Base-by-base conservation (phyloP, 1,140 invertebrate genomes). In the Drosophila pectinifera region DNA sequence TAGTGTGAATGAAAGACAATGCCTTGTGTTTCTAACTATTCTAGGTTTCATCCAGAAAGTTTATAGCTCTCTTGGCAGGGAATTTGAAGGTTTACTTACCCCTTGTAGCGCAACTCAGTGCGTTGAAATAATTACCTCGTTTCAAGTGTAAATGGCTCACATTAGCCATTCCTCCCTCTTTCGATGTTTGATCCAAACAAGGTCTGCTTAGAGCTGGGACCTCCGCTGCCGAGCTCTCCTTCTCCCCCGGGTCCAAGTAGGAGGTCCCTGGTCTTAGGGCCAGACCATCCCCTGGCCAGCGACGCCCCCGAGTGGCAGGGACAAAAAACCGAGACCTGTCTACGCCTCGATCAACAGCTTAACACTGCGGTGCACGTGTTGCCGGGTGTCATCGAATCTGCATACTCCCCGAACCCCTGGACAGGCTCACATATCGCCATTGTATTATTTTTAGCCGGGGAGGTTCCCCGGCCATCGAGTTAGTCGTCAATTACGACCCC, bases 401-500 rank as follows among this genome's bases (percentile, higher is more conserved):
- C 83, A 86, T 88, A 78, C 20, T 26, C 54, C 18, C 26, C 38
- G 54, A 38, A 62, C 81, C 79, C 58, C 81, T 78, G 51, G 64
- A 38, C 65, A 57, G 65, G 57, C 58, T 69, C 75, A 56, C 54
- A 41, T 74, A 41, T 76, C 14, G 53, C 14, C 54, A 18, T 48
- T 36, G 55, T 49, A 38, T 43, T 48, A 69, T n/a, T 57, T 69
- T 63, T 31, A 34, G 4, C 11, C 51, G 69, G 75, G 83, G 79
- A 79, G 83, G 82, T 55, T 62, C 79, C 62, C 70, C 36, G 67
- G 10, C 42, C 79, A 61, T 45, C 55, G 62, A 88, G 75, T 86
- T 88, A 73, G 82, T 67, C 67, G 55, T 82, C 58, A 86, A 86
- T 89, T 83, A 89, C 78, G 65, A 88, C 72, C 83, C 70, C 83